Evolutionary conservation across 2,797 vertebrate species (phyloP), one percentile per base, ranked within the genome.

Genomic region (Enteromius radiatus): DNA sequence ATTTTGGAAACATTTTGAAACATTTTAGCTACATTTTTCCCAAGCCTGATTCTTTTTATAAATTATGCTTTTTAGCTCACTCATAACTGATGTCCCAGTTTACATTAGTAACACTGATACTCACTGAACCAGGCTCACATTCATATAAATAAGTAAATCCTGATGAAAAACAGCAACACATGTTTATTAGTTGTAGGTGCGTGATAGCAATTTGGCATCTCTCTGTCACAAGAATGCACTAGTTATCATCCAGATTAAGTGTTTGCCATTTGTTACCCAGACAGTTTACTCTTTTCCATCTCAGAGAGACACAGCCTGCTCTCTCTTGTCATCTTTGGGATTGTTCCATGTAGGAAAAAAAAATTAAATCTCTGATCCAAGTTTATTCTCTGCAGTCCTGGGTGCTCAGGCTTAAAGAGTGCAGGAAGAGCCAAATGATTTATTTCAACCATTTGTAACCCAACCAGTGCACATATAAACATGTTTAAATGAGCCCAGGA

Each of bases 351-450:
- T 61, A 52, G 69, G 80, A 59, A 52, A 82, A 88, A 86, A 59
- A 84, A 87, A 85, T 84, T 0, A 78, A 84, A 77, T 71, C 78
- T 86, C 70, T 86, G 83, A 83, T 87, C 84, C 76, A 79, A 82
- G 33, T 81, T 80, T 82, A 56, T 78, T 82, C 83, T 68, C 56
- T 86, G 68, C 84, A 80, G 67, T 52, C 71, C 71, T 67, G 68
- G 38, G 49, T 81, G 43, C 41, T 70, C 26, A 8, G 49, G 43
- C 61, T 67, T 17, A 83, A 81, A 87, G 67, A 84, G 52, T 52
- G 21, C 36, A 83, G 43, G 73, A 74, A 65, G 17, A 82, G 52
- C 52, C 56, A 41, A 63, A 73, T 14, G 14, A 86, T 87, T 80
- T 41, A 31, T 67, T 74, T 17, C 17, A 17, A 31, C 12, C 17